Percentiles rank a stretch among this genome's conserved stretches.
These are phyloP conservation scores for Drosophila eohydei DNA, from an alignment of 2,888 invertebrate genomes.

Conservation along the genomic window DNA sequence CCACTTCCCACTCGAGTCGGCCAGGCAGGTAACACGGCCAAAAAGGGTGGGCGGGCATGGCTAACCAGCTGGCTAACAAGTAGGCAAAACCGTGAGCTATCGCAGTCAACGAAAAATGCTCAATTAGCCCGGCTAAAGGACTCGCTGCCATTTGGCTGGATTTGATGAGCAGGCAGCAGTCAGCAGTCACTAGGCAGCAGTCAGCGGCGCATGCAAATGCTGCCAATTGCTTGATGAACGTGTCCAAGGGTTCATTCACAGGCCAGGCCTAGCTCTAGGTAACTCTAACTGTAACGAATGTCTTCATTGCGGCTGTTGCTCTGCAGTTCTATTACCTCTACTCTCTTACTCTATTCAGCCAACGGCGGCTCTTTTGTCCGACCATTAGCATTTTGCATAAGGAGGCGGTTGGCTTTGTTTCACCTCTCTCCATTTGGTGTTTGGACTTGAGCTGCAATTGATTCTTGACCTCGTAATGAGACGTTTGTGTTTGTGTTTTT, in stretches of 20 bases:
- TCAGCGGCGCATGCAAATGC: conserved; percentile 62
- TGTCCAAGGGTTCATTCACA: conserved; percentile 75
- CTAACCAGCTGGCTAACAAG: conserved; percentile 58
- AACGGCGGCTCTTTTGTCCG: conserved; percentile 45
- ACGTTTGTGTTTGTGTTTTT: conserved; percentile 45
- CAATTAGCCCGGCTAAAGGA: conserved; percentile 68
- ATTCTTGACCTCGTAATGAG: conserved; percentile 75
- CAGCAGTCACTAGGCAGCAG: conserved; percentile 11
- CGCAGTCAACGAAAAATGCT: conserved; percentile 73
- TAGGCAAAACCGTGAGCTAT: conserved; percentile 64
- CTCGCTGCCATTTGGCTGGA: conserved; percentile 46
- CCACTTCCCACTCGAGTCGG: conserved; percentile 26
- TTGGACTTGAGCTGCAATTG: conserved; percentile 57
- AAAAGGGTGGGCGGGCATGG: conserved; percentile 21
- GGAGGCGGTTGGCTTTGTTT: conserved; percentile 42
- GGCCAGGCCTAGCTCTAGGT: conserved; percentile 62
- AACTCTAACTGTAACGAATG: conserved; percentile 62
- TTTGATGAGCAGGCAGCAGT: conserved; percentile 37
- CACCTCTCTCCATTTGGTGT: conserved; percentile 33
- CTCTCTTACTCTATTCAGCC: conserved; percentile 4
- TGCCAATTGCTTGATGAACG: conserved; percentile 79
- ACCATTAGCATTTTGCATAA: conserved; percentile 62
- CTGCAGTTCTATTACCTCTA: neutral
- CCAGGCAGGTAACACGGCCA: conserved; percentile 8
- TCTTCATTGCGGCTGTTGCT: conserved; percentile 57